Base-by-base conservation (phyloP, 2,888 invertebrate genomes). In the Acholoe squamosa region DNA sequence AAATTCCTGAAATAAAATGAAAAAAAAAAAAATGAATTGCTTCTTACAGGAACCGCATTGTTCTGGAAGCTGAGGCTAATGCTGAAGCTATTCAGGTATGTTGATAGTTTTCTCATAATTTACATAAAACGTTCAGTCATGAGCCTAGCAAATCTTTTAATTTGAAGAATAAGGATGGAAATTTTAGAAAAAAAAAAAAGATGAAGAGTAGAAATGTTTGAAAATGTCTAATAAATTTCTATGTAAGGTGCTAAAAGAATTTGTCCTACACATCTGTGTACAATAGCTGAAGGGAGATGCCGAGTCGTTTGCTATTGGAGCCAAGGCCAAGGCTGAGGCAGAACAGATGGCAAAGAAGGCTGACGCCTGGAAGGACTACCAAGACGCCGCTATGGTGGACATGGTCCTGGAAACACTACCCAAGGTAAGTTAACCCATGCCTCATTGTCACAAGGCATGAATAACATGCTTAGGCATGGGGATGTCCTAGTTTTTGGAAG, bases 301-400 rank as follows among this genome's bases (percentile, higher is more conserved):
- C 0, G 96, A 97, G 96, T 99, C 99, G 0, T 99, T 97, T 96
- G 98, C 99, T 34, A 98, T 99, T 94, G 97, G 98, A 94, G 98
- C 98, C 0, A 98, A 98, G 96, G 99, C 99, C 0, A 98, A 97
- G 93, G 99, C 99, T 0, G 99, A 99, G 95, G 98, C 99, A 0
- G 98, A 98, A 96, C 99, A 99, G 96, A 99, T 99, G 98, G 97
- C 98, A 0, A 98, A 98, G 96, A 99, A 99, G 95, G 99, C 99
- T 0, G 99, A 99, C 94, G 99, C 99, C 25, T 99, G 98, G 97
- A 98, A 98, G 95, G 98, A 99, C 95, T 99, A 99, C 96, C 98
- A 98, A 93, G 98, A 96, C 91, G 95, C 96, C 88, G 96, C 96
- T 90, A 95, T 95, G 94, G 93, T 96, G 91, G 99, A 99, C 95